Conservation (phyloP, 2,888 invertebrate species). For the Tethea ocularis region DNA sequence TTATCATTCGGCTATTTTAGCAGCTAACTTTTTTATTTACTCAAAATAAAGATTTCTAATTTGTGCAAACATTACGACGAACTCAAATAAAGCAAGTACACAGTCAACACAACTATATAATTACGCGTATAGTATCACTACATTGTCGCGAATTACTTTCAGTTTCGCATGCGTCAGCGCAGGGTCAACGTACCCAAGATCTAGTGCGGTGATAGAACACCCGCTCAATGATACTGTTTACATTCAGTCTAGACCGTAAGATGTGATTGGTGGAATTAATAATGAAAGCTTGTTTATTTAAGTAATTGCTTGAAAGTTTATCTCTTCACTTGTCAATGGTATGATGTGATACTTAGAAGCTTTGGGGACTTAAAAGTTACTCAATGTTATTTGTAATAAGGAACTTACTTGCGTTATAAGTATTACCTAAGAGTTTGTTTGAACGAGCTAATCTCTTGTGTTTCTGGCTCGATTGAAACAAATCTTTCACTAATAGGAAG, state of each 20-base stretch:
- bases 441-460: too few species aligned
- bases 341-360: neutral
- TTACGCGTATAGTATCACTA: conserved; percentile 21
- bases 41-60: neutral
- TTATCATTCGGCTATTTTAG: too few species aligned
- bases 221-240: conserved; percentile 44
- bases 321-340: neutral
- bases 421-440: too few species aligned
- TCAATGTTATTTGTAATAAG: neutral
- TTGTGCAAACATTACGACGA: neutral
- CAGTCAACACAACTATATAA: conserved; percentile 3
- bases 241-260: conserved; percentile 32
- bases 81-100: neutral
- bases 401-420: too few species aligned
- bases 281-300: neutral
- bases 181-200: conserved; percentile 53
- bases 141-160: conserved; percentile 56
- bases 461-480: too few species aligned
- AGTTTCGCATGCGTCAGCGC: conserved; percentile 48
- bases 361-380: neutral
- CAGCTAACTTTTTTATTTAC: too few species aligned
- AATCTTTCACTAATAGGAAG: too few species aligned
- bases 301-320: neutral
- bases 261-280: conserved; percentile 10
- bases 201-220: conserved; percentile 44